Conservation (phyloP, 2,113 vertebrate genomes). For the Cranoglanis bouderius region DNA sequence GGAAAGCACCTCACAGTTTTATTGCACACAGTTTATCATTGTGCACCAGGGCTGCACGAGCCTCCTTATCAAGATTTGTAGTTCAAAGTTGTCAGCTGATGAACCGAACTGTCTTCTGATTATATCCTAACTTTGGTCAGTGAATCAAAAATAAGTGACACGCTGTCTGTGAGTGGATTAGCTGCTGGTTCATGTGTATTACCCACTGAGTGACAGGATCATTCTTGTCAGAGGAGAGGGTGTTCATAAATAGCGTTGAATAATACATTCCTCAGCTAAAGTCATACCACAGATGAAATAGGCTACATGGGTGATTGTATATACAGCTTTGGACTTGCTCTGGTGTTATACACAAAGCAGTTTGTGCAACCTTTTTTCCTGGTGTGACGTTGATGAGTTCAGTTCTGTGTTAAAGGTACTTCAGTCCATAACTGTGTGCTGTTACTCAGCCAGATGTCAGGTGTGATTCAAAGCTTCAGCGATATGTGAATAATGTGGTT, state of each 20-base stretch:
- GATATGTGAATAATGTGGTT: neutral
- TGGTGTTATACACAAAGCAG: neutral
- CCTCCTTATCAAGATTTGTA: constrained; percentile 11
- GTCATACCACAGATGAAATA: neutral
- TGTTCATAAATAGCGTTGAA: neutral
- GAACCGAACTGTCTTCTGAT: neutral
- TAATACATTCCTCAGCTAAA: neutral
- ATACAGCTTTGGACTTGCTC: neutral
- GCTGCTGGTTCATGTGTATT: neutral
- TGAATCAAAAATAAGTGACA: neutral
- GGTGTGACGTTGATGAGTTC: neutral
- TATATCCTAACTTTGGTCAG: neutral
- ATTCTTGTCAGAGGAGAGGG: neutral
- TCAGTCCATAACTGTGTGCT: neutral
- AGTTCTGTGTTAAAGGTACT: neutral
- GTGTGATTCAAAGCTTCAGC: neutral
- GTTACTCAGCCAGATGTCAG: constrained; percentile 21
- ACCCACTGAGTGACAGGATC: neutral
- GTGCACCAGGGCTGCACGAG: neutral
- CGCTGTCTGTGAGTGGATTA: neutral
- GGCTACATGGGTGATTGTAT: neutral
- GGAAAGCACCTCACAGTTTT: constrained; percentile 10
- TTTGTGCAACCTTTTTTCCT: neutral
- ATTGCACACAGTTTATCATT: constrained; percentile 8
- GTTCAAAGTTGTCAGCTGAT: neutral